Evolutionary conservation across 2,113 vertebrate species (phyloP).

Genomic region (Nothobranchius furzeri): DNA sequence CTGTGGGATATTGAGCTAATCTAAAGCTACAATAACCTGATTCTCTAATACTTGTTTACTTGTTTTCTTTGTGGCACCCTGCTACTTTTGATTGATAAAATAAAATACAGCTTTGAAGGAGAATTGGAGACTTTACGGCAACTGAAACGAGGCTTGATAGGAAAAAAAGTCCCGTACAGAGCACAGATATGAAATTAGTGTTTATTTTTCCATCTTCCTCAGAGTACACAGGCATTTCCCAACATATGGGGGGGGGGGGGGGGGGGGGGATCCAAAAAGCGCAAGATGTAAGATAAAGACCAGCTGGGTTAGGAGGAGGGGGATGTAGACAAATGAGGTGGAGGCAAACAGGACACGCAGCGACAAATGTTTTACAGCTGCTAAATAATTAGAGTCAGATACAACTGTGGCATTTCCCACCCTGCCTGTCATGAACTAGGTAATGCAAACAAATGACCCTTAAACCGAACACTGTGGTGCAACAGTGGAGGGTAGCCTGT

Average conservation of each 20-base stretch:
- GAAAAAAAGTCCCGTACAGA: too few relatives aligned
- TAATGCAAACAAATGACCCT: slow-evolving; percentile 70
- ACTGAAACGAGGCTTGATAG: not conserved
- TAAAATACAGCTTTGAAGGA: not conserved
- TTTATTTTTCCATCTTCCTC: slow-evolving; percentile 1
- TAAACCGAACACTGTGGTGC: slow-evolving; percentile 47
- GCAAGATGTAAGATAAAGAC: not conserved
- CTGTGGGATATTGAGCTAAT: too few relatives aligned
- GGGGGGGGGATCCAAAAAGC: not conserved
- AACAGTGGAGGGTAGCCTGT: slow-evolving; percentile 11
- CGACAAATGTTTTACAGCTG: slow-evolving; percentile 58
- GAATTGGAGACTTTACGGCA: not conserved
- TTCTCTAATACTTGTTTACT: not conserved
- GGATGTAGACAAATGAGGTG: slow-evolving; percentile 41
- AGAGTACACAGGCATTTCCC: not conserved
- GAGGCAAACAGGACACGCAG: slow-evolving; percentile 39
- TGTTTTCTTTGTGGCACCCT: not conserved
- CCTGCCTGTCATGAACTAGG: slow-evolving; percentile 53
- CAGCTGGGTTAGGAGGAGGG: not conserved
- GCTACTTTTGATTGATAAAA: not conserved
- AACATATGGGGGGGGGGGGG: not conserved
- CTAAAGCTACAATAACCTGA: not conserved
- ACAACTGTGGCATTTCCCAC: slow-evolving; percentile 49
- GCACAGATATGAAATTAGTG: not conserved
- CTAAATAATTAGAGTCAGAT: slow-evolving; percentile 67